phyloP scores from a whole-genome alignment of 2,797 vertebrate species.

The Nothura maculosa region DNA sequence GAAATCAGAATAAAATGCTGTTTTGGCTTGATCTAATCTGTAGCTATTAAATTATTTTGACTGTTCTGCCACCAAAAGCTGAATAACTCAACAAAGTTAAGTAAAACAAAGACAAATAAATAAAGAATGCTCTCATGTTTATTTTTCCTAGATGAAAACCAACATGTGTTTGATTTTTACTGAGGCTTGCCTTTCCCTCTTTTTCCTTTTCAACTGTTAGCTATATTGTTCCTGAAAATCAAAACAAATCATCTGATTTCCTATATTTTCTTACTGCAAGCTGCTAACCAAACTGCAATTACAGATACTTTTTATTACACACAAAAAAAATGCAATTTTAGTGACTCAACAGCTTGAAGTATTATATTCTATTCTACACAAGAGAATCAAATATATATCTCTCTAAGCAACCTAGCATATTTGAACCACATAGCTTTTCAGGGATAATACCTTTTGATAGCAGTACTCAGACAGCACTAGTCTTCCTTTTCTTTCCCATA shows the following conservation, averaged over 20 bases:
- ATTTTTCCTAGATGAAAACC: neutral
- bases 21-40: neutral
- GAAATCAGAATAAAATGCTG: neutral
- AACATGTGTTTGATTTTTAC: neutral
- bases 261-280: neutral
- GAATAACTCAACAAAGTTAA: neutral
- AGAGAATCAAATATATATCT: neutral
- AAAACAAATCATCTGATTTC: neutral
- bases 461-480: neutral
- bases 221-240: neutral
- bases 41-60: neutral
- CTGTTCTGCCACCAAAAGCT: neutral
- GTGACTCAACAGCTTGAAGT: neutral
- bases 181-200: neutral
- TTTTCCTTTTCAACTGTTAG: neutral
- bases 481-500: neutral
- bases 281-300: neutral
- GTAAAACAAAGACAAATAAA: neutral
- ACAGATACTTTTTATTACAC: neutral
- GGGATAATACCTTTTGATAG: neutral
- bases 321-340: neutral
- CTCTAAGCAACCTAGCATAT: neutral
- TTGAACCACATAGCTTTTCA: neutral
- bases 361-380: neutral
- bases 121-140: neutral